These are phyloP conservation scores for Apodemus sylvaticus DNA, from an alignment of 2,113 vertebrate genomes.

Conservation along the genomic window DNA sequence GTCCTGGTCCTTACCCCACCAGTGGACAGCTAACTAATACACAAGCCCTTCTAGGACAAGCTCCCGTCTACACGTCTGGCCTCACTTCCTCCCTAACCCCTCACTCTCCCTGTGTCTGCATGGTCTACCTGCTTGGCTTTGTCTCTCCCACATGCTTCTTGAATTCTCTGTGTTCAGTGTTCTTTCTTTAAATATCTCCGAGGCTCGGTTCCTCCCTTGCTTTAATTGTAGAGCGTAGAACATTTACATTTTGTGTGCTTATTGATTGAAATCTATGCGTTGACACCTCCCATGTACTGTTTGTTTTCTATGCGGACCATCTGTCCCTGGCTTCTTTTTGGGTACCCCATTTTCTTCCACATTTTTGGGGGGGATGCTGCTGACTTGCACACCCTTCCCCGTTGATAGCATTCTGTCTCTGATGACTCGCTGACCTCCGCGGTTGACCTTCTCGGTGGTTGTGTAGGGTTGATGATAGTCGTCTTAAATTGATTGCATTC, in stretches of 20 bases:
- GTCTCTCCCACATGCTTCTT: not conserved
- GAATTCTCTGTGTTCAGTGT: not conserved
- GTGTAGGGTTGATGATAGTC: not conserved
- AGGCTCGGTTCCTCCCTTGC: not conserved
- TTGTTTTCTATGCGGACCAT: constrained; percentile 22
- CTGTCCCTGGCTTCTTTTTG: not conserved
- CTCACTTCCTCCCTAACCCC: not conserved
- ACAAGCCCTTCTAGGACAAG: not conserved
- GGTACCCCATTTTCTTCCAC: not conserved
- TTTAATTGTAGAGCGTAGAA: constrained; percentile 12
- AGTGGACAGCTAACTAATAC: not conserved
- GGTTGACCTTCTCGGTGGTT: not conserved
- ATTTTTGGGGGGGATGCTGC: not conserved
- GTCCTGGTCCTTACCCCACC: not conserved
- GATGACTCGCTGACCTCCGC: not conserved
- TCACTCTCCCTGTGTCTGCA: not conserved
- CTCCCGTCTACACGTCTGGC: too few species aligned
- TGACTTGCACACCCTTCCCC: not conserved
- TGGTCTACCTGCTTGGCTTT: not conserved
- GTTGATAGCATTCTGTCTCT: not conserved
- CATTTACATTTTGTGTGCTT: constrained; percentile 52
- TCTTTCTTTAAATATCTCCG: constrained; percentile 44
- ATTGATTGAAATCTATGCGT: constrained; percentile 55
- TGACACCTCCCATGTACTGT: not conserved
- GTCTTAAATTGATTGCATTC: not conserved